Evolutionary conservation across 2,888 invertebrate species (phyloP).

Genomic region (Saturnia pavonia): DNA sequence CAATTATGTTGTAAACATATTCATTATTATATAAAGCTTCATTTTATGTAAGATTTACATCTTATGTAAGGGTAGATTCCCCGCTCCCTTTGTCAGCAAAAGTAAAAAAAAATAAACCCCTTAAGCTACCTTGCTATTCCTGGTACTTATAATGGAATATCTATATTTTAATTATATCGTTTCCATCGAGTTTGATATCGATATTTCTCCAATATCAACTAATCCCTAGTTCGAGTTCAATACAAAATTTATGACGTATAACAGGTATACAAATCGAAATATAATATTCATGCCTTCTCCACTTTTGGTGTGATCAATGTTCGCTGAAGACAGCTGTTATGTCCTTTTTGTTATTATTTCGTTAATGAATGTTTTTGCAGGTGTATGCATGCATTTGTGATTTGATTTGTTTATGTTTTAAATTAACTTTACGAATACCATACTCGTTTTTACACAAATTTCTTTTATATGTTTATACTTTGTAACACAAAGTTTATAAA

Average conservation of each 20-base stretch:
- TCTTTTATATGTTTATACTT: background rate
- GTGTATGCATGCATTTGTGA: background rate
- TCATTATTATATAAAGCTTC: too few species aligned
- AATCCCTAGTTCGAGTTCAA: background rate
- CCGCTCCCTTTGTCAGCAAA: too few species aligned
- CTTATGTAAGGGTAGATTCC: too few species aligned
- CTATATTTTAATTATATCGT: background rate
- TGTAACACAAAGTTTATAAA: background rate
- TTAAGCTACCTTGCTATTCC: too few species aligned
- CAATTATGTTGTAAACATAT: too few species aligned
- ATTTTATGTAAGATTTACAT: too few species aligned
- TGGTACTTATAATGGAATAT: background rate
- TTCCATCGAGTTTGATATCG: background rate
- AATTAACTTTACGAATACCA: background rate
- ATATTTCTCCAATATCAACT: background rate
- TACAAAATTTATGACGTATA: background rate
- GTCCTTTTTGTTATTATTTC: background rate
- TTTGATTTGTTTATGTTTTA: background rate
- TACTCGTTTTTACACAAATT: background rate
- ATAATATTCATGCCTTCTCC: background rate
- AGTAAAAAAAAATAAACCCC: too few species aligned
- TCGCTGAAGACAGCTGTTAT: background rate
- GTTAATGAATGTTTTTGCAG: background rate
- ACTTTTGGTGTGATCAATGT: conserved; percentile 7
- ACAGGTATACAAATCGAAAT: background rate